phyloP scores from a whole-genome alignment of 2,113 vertebrate genomes.

The Dromiciops gliroides region DNA sequence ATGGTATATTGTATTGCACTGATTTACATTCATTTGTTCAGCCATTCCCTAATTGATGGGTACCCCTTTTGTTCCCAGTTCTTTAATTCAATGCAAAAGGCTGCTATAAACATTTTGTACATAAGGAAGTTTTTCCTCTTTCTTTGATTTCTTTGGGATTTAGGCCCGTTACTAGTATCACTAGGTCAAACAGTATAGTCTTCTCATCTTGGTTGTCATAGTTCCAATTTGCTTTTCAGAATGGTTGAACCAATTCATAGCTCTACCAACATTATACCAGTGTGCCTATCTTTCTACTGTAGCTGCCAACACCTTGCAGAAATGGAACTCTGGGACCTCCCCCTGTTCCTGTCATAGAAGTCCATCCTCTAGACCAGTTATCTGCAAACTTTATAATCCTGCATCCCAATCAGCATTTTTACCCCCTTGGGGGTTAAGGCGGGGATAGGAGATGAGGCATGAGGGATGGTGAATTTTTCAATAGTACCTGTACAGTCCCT shows the following conservation, averaged over 20 bases:
- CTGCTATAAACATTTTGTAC: background rate
- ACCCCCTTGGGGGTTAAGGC: no score
- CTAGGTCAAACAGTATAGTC: background rate
- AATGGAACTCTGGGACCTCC: background rate
- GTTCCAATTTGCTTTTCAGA: background rate
- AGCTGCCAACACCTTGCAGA: background rate
- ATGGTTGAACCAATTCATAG: background rate
- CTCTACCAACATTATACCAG: background rate
- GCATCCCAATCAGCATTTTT: background rate
- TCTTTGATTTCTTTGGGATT: background rate
- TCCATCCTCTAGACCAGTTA: background rate
- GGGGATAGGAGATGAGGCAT: background rate
- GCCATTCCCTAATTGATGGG: background rate
- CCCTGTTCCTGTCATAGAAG: background rate
- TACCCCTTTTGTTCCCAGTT: background rate
- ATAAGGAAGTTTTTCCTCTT: background rate
- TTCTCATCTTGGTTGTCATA: background rate
- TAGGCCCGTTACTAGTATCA: background rate
- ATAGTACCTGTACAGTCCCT: background rate
- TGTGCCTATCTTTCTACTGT: background rate
- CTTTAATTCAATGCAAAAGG: background rate
- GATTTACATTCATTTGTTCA: background rate
- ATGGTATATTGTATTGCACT: background rate
- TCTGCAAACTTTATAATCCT: background rate
- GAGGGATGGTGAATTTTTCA: background rate